Base-by-base conservation (phyloP, 2,113 vertebrate species). In the Cavia porcellus region DNA sequence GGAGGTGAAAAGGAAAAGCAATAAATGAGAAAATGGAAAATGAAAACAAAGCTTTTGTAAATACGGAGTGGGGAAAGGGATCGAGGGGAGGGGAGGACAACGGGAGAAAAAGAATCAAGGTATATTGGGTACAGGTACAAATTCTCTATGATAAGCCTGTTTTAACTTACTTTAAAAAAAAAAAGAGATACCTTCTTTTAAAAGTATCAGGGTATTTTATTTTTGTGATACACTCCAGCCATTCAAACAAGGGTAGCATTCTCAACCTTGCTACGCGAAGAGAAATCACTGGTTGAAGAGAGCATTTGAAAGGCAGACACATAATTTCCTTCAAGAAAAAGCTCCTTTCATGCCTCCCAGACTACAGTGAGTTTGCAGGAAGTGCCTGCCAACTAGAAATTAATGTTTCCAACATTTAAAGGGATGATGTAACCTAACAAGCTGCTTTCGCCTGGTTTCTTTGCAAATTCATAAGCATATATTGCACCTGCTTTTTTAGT, bases 231-330 rank as follows among this genome's bases (percentile, higher is more conserved):
- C 20, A 70, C 1, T 42, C 80, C n/a, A 64, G 17, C 15, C 45
- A 61, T 32, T 74, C 59, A 35, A 92, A 82, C 2, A 68, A 50
- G 87, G 77, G 70, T n/a, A 87, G 82, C 30, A 38, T n/a, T n/a
- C 38, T 47, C 52, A 90, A 38, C 74, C 68, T 91, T 57, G 17
- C 45, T 55, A 32, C 20, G 4, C 30, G 86, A 91, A 47, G 79
- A 94, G 50, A 72, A 89, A 89, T 45, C 25, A 74, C 25, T 6
- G 0, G 12, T n/a, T 81, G n/a, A 89, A 80, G 45, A 70, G 68
- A 95, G 13, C 13, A 28, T 42, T 96, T 95, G 72, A 57, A 92
- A 95, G 96, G 70, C 35, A 70, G 35, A 42, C 38, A 42, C 15
- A 38, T 17, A 15, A 59, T 95, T 95, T 94, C 64, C 30, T 94